Evolutionary conservation across 2,888 invertebrate species (phyloP).

Genomic region (Nomada fucata): DNA sequence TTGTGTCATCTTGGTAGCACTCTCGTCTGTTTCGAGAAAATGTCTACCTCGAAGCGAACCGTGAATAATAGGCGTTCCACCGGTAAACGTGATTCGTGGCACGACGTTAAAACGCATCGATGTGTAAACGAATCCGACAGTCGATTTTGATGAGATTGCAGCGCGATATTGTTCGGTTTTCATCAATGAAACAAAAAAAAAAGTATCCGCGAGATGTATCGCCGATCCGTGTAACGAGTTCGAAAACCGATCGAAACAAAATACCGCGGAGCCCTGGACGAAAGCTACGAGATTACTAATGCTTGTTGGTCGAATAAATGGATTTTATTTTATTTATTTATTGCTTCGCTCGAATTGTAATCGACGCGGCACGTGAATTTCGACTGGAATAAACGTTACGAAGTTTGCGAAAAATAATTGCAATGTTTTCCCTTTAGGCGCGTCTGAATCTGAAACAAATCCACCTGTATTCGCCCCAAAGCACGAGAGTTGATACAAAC

Average conservation of each 20-base stretch:
- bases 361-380: not conserved
- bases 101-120: slow-evolving; percentile 38
- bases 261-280: no score
- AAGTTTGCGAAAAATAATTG: slow-evolving; percentile 1
- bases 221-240: slow-evolving; percentile 15
- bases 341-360: no score
- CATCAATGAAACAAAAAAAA: slow-evolving; percentile 26
- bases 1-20: not conserved
- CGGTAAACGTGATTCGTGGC: slow-evolving; percentile 1
- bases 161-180: slow-evolving; percentile 13
- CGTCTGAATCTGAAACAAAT: slow-evolving; percentile 22
- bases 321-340: not conserved
- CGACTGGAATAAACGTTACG: not conserved
- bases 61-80: slow-evolving; percentile 50
- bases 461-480: not conserved
- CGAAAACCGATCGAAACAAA: slow-evolving; percentile 11
- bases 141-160: slow-evolving; percentile 34
- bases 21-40: slow-evolving; percentile 35
- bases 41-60: slow-evolving; percentile 51
- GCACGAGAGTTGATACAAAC: slow-evolving; percentile 16
- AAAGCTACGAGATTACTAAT: not conserved
- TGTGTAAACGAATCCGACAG: slow-evolving; percentile 34
- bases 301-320: not conserved
- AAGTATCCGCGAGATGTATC: not conserved
- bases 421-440: not conserved